phyloP scores from a whole-genome alignment of 2,797 vertebrate genomes.

The Sebastes hopkinsi region DNA sequence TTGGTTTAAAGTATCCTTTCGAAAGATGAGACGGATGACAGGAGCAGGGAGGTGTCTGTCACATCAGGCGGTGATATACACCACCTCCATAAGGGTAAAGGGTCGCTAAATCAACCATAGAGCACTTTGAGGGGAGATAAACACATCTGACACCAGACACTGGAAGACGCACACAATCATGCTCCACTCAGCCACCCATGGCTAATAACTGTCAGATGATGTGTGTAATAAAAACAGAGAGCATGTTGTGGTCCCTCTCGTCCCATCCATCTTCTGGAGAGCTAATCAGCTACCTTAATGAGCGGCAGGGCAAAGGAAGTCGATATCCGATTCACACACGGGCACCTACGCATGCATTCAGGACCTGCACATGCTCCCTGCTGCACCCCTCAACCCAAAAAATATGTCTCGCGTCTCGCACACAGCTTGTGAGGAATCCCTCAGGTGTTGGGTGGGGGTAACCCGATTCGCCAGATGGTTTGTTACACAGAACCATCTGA shows the following conservation, averaged over 20 bases:
- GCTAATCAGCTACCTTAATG: conserved; percentile 74
- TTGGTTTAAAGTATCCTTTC: neutral
- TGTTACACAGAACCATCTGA: neutral
- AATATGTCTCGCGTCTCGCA: conserved; percentile 31
- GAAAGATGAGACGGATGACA: conserved; percentile 30
- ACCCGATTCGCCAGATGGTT: neutral
- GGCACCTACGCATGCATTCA: neutral
- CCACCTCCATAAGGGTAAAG: conserved; percentile 58
- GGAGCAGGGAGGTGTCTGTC: conserved; percentile 36
- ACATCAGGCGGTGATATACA: conserved; percentile 51
- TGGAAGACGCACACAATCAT: conserved; percentile 46
- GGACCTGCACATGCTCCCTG: neutral
- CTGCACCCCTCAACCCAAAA: neutral
- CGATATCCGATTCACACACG: conserved; percentile 26
- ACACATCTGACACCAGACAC: conserved; percentile 70
- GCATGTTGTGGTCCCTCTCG: conserved; percentile 55
- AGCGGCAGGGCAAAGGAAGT: conserved; percentile 49
- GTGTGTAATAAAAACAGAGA: conserved; percentile 72
- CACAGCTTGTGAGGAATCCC: conserved; percentile 48
- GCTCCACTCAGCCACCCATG: conserved; percentile 70
- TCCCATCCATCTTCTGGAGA: conserved; percentile 61
- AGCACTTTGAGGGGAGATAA: conserved; percentile 63
- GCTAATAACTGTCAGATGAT: conserved; percentile 77
- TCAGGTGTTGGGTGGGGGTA: conserved; percentile 56
- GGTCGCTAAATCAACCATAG: conserved; percentile 67